Evolutionary conservation across 2,888 invertebrate species (phyloP).

Genomic region (Erpobdella octoculata): DNA sequence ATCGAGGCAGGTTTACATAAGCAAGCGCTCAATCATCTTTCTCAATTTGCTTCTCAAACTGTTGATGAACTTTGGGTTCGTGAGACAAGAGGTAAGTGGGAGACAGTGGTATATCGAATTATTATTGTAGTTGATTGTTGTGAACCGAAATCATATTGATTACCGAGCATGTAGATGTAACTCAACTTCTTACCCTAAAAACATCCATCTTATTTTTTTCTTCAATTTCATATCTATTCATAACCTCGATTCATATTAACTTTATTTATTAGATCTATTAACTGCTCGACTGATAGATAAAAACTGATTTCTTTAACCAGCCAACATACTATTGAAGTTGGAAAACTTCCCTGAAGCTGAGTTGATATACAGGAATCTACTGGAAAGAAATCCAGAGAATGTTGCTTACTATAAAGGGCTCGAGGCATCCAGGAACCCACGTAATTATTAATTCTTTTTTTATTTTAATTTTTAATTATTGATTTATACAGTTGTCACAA

Average conservation of each 20-base stretch:
- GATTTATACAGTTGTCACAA: neutral
- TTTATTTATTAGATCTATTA: too few relatives aligned
- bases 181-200: too few relatives aligned
- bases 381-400: slow-evolving; percentile 91
- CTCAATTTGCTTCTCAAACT: slow-evolving; percentile 78
- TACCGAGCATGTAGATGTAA: too few relatives aligned
- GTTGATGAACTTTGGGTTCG: slow-evolving; percentile 85
- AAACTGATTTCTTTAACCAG: too few relatives aligned
- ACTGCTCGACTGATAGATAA: too few relatives aligned
- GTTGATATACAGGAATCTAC: slow-evolving; percentile 69
- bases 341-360: slow-evolving; percentile 64
- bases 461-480: neutral
- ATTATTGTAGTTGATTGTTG: too few relatives aligned
- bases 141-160: too few relatives aligned
- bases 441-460: slow-evolving; percentile 39
- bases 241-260: too few relatives aligned
- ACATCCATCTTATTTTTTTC: too few relatives aligned
- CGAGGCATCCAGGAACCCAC: slow-evolving; percentile 73
- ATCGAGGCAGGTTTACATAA: slow-evolving; percentile 77
- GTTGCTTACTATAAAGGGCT: slow-evolving; percentile 81
- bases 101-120: too few relatives aligned
- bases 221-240: too few relatives aligned
- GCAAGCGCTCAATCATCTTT: slow-evolving; percentile 78
- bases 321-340: slow-evolving; percentile 54
- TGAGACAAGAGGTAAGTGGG: slow-evolving; percentile 71